These are phyloP conservation scores for Lophius americanus DNA, from an alignment of 2,797 vertebrate genomes.

Conservation along the genomic window DNA sequence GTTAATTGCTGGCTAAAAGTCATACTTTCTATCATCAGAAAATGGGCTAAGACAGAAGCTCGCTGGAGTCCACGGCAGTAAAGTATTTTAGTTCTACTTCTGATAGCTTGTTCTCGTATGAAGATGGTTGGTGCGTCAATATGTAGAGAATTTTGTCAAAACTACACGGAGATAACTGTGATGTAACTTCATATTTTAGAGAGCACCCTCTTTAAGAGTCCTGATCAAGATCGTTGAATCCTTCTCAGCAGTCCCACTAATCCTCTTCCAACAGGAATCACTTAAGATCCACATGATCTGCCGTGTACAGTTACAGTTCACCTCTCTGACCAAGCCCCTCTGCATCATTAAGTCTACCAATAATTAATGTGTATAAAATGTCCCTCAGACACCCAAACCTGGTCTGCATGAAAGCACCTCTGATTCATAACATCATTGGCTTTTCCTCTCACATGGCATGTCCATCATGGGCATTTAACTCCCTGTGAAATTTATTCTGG, in stretches of 20 bases:
- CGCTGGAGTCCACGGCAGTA: too few species aligned
- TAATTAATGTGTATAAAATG: neutral
- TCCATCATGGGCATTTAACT: neutral
- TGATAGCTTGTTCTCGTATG: neutral
- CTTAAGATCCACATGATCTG: constrained; percentile 29
- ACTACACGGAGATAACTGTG: neutral
- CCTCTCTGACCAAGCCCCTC: constrained; percentile 9
- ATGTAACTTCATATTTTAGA: constrained; percentile 3
- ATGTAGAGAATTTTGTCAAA: neutral
- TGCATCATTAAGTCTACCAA: constrained; percentile 13
- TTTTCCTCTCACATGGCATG: neutral
- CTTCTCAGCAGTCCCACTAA: constrained; percentile 19
- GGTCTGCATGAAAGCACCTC: neutral
- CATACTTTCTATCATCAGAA: neutral
- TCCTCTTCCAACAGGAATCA: constrained; percentile 32
- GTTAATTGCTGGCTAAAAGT: neutral
- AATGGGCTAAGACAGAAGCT: neutral
- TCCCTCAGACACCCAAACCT: neutral
- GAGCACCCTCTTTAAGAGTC: constrained; percentile 9
- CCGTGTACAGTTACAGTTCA: constrained; percentile 1
- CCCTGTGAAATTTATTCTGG: neutral
- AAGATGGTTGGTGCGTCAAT: neutral
- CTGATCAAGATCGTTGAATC: constrained; percentile 37
- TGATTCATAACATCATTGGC: neutral
- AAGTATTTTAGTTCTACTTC: neutral